Percentiles rank a stretch among this genome's conserved stretches.
These are phyloP conservation scores for Mastacembelus armatus DNA, from an alignment of 2,797 vertebrate genomes.

Conservation along the genomic window DNA sequence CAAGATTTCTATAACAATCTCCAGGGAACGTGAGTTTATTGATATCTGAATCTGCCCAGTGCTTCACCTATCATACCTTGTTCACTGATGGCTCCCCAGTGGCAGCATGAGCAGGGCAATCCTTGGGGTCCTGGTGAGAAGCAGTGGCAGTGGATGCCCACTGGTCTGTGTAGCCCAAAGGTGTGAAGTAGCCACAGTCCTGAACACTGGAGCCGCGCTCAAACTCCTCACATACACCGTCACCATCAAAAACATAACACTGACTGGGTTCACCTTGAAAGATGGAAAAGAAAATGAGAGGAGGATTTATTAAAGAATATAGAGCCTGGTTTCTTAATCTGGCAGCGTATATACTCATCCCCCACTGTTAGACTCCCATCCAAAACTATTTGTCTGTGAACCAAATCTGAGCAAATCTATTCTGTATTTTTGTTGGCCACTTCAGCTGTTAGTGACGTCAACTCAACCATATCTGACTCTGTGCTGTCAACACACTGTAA, in stretches of 20 bases:
- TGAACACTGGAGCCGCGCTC: constrained; percentile 85
- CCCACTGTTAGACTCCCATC: constrained; percentile 55
- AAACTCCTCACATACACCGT: constrained; percentile 91
- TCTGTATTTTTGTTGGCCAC: constrained; percentile 71
- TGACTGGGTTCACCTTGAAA: constrained; percentile 91
- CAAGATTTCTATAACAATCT: constrained; percentile 6
- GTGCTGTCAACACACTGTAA: constrained; percentile 63
- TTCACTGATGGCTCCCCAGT: constrained; percentile 89
- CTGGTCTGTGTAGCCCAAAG: constrained; percentile 88
- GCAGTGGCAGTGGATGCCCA: constrained; percentile 89
- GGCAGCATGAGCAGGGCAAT: constrained; percentile 86
- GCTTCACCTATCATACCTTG: constrained; percentile 72
- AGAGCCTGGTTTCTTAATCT: constrained; percentile 68
- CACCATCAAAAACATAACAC: constrained; percentile 91
- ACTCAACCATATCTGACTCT: constrained; percentile 53
- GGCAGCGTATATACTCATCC: constrained; percentile 47
- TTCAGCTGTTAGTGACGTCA: constrained; percentile 49
- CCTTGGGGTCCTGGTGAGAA: constrained; percentile 86
- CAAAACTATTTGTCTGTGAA: constrained; percentile 72
- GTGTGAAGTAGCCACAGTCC: constrained; percentile 91
- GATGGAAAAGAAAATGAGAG: constrained; percentile 41
- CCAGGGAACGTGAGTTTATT: constrained; percentile 6
- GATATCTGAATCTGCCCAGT: constrained; percentile 16
- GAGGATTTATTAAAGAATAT: constrained; percentile 68
- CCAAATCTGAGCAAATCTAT: constrained; percentile 61